These are phyloP conservation scores for Rhimphoctona megacephalus DNA, from an alignment of 2,888 invertebrate species.

Conservation along the genomic window DNA sequence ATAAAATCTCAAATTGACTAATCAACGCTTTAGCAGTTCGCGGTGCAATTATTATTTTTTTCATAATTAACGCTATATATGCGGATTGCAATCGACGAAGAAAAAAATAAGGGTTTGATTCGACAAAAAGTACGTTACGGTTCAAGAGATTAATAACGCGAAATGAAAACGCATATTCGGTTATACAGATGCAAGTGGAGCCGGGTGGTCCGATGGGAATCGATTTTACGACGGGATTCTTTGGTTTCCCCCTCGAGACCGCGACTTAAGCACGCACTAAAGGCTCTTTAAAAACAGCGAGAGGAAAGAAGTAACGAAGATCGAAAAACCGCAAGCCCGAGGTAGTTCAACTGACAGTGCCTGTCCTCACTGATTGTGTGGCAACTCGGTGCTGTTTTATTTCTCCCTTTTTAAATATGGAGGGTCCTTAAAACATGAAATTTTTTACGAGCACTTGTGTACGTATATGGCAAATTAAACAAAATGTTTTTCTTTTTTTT, in stretches of 20 bases:
- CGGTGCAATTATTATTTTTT: neutral
- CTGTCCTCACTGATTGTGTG: constrained; percentile 64
- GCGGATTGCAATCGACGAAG: neutral
- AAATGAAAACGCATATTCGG: constrained; percentile 32
- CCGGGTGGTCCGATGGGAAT: constrained; percentile 65
- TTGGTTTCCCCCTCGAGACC: constrained; percentile 53
- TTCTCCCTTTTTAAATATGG: constrained; percentile 19
- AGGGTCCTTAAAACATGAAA: constrained; percentile 22
- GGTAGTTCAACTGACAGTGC: constrained; percentile 45
- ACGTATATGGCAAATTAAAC: constrained; percentile 53
- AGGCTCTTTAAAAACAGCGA: constrained; percentile 24
- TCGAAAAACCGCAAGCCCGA: constrained; percentile 59
- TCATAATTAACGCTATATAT: neutral
- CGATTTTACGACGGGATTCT: constrained; percentile 67
- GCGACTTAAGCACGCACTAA: constrained; percentile 35
- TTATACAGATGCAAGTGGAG: constrained; percentile 11
- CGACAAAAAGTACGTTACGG: neutral
- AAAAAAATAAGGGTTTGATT: neutral
- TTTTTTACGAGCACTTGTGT: constrained; percentile 60
- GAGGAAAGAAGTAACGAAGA: constrained; percentile 26
- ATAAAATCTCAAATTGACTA: constrained; percentile 10
- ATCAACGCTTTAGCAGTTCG: neutral
- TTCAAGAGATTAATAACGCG: constrained; percentile 22
- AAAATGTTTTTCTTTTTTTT: constrained; percentile 46
- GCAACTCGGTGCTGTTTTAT: constrained; percentile 19